phyloP scores from a whole-genome alignment of 2,113 vertebrate genomes.

The Periophthalmus modestus region DNA sequence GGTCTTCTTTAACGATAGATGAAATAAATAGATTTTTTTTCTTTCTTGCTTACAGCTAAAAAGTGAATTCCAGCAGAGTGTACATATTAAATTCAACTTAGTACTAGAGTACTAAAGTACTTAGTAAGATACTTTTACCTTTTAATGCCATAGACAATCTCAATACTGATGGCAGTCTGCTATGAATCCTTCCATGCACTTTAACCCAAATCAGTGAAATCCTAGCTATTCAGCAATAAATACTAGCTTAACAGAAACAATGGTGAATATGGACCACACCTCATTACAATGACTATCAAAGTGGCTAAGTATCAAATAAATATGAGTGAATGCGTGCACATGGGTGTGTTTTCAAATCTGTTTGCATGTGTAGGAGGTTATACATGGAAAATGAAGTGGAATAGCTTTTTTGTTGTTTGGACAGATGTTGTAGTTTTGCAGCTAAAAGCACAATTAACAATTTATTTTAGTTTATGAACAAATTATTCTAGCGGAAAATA shows the following conservation, averaged over 20 bases:
- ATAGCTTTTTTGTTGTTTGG: slow-evolving; percentile 26
- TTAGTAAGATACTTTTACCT: neutral
- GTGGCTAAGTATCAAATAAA: neutral
- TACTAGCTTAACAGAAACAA: slow-evolving; percentile 28
- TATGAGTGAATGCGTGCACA: neutral
- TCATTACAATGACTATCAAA: neutral
- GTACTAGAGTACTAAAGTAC: too few relatives aligned
- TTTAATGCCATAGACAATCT: neutral
- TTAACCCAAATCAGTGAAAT: neutral
- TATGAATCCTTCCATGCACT: neutral
- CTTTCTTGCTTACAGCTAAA: too few relatives aligned
- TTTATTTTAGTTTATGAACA: neutral
- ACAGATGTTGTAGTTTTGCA: slow-evolving; percentile 29
- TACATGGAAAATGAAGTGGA: slow-evolving; percentile 14
- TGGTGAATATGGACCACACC: slow-evolving; percentile 31
- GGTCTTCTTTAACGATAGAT: too few relatives aligned
- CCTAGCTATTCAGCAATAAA: slow-evolving; percentile 12
- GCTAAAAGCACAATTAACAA: neutral
- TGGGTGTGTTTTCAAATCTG: slow-evolving; percentile 7
- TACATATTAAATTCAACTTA: too few relatives aligned
- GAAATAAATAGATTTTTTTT: too few relatives aligned
- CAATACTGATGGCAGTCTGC: neutral
- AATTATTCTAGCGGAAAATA: neutral
- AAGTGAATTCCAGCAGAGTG: too few relatives aligned
- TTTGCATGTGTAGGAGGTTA: slow-evolving; percentile 2